Percentiles rank a stretch among this genome's conserved stretches.
Conservation (phyloP, 2,797 vertebrate species). For the Decapterus maruadsi region DNA sequence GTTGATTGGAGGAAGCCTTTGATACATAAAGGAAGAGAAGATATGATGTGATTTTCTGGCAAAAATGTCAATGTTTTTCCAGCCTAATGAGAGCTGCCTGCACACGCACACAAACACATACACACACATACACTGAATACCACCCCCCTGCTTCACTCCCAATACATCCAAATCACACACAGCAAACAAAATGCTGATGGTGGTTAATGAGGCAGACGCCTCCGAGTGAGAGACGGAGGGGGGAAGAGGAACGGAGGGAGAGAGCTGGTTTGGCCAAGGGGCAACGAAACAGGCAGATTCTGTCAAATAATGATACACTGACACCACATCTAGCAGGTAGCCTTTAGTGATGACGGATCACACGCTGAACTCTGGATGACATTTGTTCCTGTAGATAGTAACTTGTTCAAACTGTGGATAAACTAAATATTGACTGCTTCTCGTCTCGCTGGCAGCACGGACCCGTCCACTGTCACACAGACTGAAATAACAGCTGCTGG, state of each 20-base stretch:
- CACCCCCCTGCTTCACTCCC: conserved; percentile 57
- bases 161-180: conserved; percentile 74
- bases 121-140: conserved; percentile 29
- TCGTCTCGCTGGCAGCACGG: neutral
- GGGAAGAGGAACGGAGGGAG: conserved; percentile 50
- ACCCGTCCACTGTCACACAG: neutral
- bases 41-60: conserved; percentile 73
- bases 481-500: neutral
- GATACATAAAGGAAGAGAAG: conserved; percentile 73
- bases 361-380: conserved; percentile 31
- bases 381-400: conserved; percentile 29
- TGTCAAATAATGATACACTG: conserved; percentile 72
- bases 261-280: conserved; percentile 45
- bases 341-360: conserved; percentile 52
- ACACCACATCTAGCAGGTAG: conserved; percentile 72
- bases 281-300: conserved; percentile 64
- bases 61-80: conserved; percentile 80
- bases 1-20: conserved; percentile 77
- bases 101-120: conserved; percentile 31
- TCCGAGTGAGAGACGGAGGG: conserved; percentile 69
- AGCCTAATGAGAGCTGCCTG: conserved; percentile 83
- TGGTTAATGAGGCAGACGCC: conserved; percentile 83
- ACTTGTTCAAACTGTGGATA: neutral
- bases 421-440: neutral
- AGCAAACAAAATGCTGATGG: conserved; percentile 82